Evolutionary conservation across 2,888 invertebrate species (phyloP), one percentile per base, ranked within the genome.

Genomic region (Seira musarum): DNA sequence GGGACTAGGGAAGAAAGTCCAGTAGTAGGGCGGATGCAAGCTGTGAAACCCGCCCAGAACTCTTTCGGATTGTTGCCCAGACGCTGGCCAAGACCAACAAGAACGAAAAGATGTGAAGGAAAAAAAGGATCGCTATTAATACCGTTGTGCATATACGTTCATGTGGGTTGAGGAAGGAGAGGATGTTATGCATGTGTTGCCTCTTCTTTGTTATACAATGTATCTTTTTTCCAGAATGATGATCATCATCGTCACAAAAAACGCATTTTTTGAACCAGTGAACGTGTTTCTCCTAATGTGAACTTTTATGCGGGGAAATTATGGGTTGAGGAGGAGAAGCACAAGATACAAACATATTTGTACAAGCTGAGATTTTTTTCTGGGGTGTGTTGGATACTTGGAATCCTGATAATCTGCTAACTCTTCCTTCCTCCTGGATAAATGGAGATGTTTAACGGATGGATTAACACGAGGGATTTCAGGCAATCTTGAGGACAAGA

Each of bases 21-120:
- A 82, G 82, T 82, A 79, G 69, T 73, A 76, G 80, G 79, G 80
- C 82, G 83, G 84, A 83, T 82, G 83, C 79, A 81, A 80, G 82
- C 74, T 84, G 83, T 83, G 84, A 79, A 82, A 82, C 83, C 82
- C 85, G 85, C 85, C 85, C 82, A 71, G 77, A 81, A 83, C 68
- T 83, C 83, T 82, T 84, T 73, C 79, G 79, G 79, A 79, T 79
- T 78, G 69, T 69, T 71, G 79, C 79, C 73, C 79, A 79, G 79
- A 79, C 79, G 79, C 79, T 79, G 79, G 79, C 79, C 73, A 68
- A 79, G 73, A 79, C 79, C 79, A 79, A 79, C 79, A 79, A 73
- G 79, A 30, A 30, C 30, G 30, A 72, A 25, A 67, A 72, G 72
- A 79, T 79, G 79, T 19, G 63, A 72, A 79, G 79, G 68, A 68